These are phyloP conservation scores for Heterodera filipjevi DNA, from an alignment of 2,888 invertebrate species.

Conservation along the genomic window DNA sequence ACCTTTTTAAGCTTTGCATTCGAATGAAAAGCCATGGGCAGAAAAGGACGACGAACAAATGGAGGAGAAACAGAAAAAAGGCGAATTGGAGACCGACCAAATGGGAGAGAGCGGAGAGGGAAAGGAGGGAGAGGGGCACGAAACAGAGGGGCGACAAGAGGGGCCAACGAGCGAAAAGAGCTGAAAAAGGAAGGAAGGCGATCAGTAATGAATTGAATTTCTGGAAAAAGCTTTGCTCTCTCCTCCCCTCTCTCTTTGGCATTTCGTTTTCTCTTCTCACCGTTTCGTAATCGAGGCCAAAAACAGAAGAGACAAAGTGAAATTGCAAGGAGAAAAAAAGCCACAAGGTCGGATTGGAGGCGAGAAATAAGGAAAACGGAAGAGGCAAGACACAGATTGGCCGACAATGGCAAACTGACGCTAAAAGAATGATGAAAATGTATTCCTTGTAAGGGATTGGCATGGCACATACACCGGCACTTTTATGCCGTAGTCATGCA, in stretches of 20 bases:
- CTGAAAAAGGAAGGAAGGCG: not conserved
- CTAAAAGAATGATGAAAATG: constrained; percentile 67
- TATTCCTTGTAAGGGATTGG: constrained; percentile 13
- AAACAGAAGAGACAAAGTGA: constrained; percentile 86
- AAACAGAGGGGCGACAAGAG: constrained; percentile 3
- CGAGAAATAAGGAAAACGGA: constrained; percentile 92
- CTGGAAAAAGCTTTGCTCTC: not conserved
- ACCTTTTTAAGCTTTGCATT: constrained; percentile 68
- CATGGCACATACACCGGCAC: constrained; percentile 72
- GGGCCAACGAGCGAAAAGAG: constrained; percentile 3
- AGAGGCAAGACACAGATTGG: constrained; percentile 92
- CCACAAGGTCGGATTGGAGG: constrained; percentile 81
- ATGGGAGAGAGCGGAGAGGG: not conserved
- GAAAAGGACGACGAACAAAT: constrained; percentile 67
- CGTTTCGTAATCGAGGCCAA: constrained; percentile 77
- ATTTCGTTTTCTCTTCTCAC: not conserved
- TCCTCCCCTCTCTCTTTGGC: not conserved
- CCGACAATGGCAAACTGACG: constrained; percentile 85
- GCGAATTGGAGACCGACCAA: constrained; percentile 13
- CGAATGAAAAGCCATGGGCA: constrained; percentile 67
- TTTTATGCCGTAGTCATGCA: constrained; percentile 87
- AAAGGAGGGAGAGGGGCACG: constrained; percentile 8
- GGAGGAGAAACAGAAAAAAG: constrained; percentile 43
- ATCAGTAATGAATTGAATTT: not conserved
- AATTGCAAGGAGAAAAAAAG: constrained; percentile 85